Evolutionary conservation across 2,888 invertebrate species (phyloP), one percentile per base, ranked within the genome.

Genomic region (Opisthograptis luteolata): DNA sequence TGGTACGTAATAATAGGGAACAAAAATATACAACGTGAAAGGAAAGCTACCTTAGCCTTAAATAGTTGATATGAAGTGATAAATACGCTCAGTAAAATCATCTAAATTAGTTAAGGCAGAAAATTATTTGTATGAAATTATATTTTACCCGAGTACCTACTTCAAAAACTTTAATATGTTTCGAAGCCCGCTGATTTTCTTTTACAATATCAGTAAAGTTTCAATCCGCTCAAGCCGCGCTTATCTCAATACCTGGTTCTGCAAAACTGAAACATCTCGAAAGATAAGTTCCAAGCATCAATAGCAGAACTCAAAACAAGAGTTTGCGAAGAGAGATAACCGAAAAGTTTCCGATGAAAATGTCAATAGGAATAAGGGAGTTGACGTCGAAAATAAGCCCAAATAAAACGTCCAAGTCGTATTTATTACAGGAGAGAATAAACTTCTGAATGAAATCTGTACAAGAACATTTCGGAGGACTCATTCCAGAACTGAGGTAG

Each of bases 291-390:
- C 40, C 13, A 34, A 31, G 50, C 40, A 50, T 50, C 50, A 50
- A 50, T 50, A 17, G 13, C 45, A 44, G 37, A 50, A 51, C 46
- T 55, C 49, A 20, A 42, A 47, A 27, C 55, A 36, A 52, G 40
- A 53, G 54, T 60, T 54, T 58, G 54, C 45, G 30, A 43, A 61
- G 47, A 54, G 54, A 46, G 36, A 32, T 40, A 58, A 45, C 53
- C 53, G 40, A 40, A 55, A 59, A 59, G 32, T 59, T 59, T 50
- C 28, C 48, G 50, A 55, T 52, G 37, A 57, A 62, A 60, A 52
- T 60, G 66, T 64, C 64, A 64, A 66, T 63, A 61, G 47, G 58
- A 59, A 60, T 59, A 63, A 64, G 58, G 58, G 46, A 57, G 44
- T 58, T 55, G 59, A 55, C 57, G 54, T 53, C 55, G 60, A 63